These are phyloP conservation scores for Xiphydria camelus DNA, from an alignment of 2,888 invertebrate genomes.

Conservation along the genomic window DNA sequence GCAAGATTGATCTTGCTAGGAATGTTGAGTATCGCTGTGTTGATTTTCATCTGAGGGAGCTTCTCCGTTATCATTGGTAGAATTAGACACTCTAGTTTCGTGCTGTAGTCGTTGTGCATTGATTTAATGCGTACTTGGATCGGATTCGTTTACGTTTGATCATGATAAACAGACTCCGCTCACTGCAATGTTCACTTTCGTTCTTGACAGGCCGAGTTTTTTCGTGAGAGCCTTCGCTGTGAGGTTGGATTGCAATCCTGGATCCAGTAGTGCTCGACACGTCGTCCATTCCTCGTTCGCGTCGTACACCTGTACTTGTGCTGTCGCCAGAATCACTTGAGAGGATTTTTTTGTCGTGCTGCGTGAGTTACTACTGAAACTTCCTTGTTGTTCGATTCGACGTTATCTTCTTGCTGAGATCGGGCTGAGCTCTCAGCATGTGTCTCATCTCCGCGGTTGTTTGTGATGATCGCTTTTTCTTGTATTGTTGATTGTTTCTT, in stretches of 20 bases:
- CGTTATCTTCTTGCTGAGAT: no score
- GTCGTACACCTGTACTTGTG: conserved; percentile 14
- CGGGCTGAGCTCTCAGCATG: no score
- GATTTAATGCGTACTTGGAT: conserved; percentile 13
- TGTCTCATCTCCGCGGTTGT: no score
- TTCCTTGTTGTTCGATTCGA: neutral
- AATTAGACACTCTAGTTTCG: conserved; percentile 18
- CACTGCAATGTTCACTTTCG: conserved; percentile 9
- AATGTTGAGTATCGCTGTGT: conserved; percentile 16
- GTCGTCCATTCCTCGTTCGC: conserved; percentile 10
- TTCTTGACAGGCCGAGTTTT: conserved; percentile 8
- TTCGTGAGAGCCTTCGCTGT: conserved; percentile 14
- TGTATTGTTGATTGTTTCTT: no score
- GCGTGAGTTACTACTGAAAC: neutral
- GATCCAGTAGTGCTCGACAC: conserved; percentile 26
- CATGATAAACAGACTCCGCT: conserved; percentile 12
- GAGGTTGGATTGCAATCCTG: conserved; percentile 25
- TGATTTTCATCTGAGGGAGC: conserved; percentile 19
- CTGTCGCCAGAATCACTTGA: conserved; percentile 23
- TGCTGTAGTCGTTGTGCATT: conserved; percentile 11
- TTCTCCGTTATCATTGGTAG: conserved; percentile 25
- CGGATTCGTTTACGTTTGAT: conserved; percentile 2
- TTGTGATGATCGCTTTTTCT: no score
- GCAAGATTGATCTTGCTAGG: conserved; percentile 24
- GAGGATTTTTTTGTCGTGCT: neutral